Base-by-base conservation (phyloP, 2,797 vertebrate genomes). In the Typhlichthys subterraneus region DNA sequence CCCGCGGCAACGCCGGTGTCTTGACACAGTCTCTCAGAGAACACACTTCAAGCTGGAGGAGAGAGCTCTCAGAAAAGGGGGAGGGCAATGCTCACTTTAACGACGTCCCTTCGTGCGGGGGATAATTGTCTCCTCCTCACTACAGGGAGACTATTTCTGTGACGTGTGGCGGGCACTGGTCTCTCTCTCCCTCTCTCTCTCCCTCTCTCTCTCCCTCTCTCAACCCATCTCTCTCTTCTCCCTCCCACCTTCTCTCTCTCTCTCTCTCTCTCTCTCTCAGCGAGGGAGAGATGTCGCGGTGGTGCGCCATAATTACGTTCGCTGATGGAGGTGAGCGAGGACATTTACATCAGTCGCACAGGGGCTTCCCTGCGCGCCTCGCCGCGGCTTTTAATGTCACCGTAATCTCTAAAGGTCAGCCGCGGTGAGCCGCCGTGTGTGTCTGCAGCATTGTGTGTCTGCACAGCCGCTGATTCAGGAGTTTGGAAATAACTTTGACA, bases 281-380 rank as follows among this genome's bases (percentile, higher is more conserved):
- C n/a, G 79, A 74, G 72, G 64, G 63, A 8, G 73, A 83, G 82
- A 88, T 79, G 85, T 80, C 84, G 83, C 84, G 62, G 77, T 61
- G 78, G 75, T 90, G 85, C 85, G 75, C 84, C 70, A 45, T 93
- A 93, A 94, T 93, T 92, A 92, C 90, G 90, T 92, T 85, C 85
- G 79, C 88, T 91, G 89, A 92, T 90, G 77, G 86, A 91, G 89
- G 91, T 91, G 89, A 90, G 76, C 69, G 80, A 83, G 86, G 82
- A 88, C 85, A 85, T 88, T 83, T 88, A 84, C 85, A 91, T 91
- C 78, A 85, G 86, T 88, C 77, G 69, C 85, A 70, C 79, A 62
- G 69, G 77, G 75, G 77, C 69, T 67, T 75, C 42, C 48, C 67
- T 74, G 45, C 75, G 73, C 81, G 33, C 74, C 68, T 67, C 69